Evolutionary conservation across 1,140 invertebrate species (phyloP), one percentile per base, ranked within the genome.

Genomic region (Sinella curviseta): DNA sequence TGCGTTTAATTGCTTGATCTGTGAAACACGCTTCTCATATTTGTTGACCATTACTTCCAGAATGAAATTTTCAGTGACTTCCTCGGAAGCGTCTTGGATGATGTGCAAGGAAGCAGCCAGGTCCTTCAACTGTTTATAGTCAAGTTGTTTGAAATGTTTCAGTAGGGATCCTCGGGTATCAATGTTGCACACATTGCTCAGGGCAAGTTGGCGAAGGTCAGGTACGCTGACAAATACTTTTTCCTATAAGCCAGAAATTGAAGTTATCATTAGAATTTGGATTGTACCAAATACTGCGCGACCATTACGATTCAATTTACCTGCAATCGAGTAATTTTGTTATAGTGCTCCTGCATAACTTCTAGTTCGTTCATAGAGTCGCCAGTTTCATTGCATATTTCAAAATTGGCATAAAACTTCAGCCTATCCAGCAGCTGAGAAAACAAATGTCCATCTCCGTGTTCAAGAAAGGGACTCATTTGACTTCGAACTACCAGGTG

Each of bases 381-480:
- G 0, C 98, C 98, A 1, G 93, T 95, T 83, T 95, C 93, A 86
- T 99, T 97, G 87, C 95, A 97, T 78, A 99, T 99, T 88, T 99
- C 98, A 89, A 99, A 99, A 80, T 94, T 90, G 0, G 95, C 92
- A 87, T 99, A 99, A 85, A 99, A 98, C 86, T 97, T 97, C 16
- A 99, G 87, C 92, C 97, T 97, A 81, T 98, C 94, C 82, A 99
- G 86, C 1, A 99, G 88, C 93, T 96, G 94, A 48, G 90, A 89
- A 87, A 99, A 99, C 0, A 99, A 89, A 85, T 94, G 93, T 54
- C 97, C 97, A 85, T 99, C 97, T 12, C 90, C 88, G 81, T 95
- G 88, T 77, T 90, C 88, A 20, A 91, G 85, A 16, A 99, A 88
- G 80, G 91, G 89, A 2, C 95, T 94, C 57, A 99, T 87, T 82